A percentile compares a stretch with the other conserved stretches of the same genome.
Evolutionary conservation across 1,140 invertebrate genomes (phyloP).

Genomic region (Linepithema humile): DNA sequence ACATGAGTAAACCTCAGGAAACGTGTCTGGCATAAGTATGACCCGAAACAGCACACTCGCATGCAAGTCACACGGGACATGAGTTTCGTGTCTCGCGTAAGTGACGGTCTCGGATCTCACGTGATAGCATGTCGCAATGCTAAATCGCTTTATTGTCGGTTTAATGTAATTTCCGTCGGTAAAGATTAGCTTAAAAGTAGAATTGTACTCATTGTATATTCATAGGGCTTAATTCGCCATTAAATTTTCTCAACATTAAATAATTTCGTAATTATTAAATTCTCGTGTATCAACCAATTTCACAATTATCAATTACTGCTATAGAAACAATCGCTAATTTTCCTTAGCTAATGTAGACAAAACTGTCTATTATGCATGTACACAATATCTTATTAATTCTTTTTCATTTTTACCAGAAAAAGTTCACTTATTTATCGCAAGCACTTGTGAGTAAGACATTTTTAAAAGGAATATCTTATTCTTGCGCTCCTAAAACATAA

Average conservation of each 20-base stretch:
- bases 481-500: too few species aligned
- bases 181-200: not conserved
- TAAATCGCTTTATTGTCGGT: not conserved
- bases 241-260: not conserved
- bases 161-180: not conserved
- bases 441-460: too few species aligned
- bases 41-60: not conserved
- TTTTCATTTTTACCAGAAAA: too few species aligned
- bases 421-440: too few species aligned
- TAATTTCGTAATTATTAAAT: not conserved
- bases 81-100: conserved; percentile 19
- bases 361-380: too few species aligned
- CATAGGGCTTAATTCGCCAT: not conserved
- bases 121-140: conserved; percentile 14
- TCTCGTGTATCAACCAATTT: too few species aligned
- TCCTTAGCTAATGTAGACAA: too few species aligned
- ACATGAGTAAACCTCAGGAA: conserved; percentile 60
- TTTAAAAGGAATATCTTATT: too few species aligned
- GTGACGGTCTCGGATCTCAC: conserved; percentile 17
- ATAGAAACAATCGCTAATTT: too few species aligned
- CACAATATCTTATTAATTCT: too few species aligned
- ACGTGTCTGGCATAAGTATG: conserved; percentile 59
- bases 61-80: conserved; percentile 10
- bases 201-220: too few species aligned
- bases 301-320: not conserved